Evolutionary conservation across 2,113 vertebrate genomes (phyloP).

Genomic region (Eubucco bourcierii): DNA sequence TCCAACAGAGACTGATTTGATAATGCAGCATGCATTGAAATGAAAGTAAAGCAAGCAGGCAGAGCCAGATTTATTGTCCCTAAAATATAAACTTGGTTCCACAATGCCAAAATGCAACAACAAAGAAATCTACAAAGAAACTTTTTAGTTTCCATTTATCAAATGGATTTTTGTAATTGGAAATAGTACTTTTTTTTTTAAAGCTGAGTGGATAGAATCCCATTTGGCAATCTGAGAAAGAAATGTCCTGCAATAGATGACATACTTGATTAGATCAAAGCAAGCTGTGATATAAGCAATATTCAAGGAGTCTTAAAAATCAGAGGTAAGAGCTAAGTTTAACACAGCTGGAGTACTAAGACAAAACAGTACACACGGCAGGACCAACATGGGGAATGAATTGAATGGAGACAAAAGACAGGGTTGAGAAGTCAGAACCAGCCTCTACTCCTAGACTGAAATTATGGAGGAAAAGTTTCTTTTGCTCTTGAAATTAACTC

Average conservation of each 20-base stretch:
- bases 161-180: not conserved
- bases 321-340: not conserved
- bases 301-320: not conserved
- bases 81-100: not conserved
- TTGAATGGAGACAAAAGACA: not conserved
- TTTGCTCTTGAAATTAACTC: not conserved
- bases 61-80: not conserved
- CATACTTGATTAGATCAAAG: not conserved
- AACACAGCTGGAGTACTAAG: not conserved
- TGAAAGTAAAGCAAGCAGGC: not conserved
- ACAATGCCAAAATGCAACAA: not conserved
- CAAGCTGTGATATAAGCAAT: not conserved
- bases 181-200: not conserved
- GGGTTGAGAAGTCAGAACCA: not conserved
- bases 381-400: not conserved
- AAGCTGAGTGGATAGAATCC: not conserved
- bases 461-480: not conserved
- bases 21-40: not conserved
- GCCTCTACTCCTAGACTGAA: not conserved
- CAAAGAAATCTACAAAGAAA: not conserved
- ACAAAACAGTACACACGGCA: not conserved
- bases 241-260: not conserved
- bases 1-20: not conserved
- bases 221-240: not conserved
- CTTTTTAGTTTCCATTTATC: not conserved